Percentiles rank a stretch among this genome's conserved stretches.
Conservation (phyloP, 2,888 invertebrate genomes). For the Brenthis daphne region DNA sequence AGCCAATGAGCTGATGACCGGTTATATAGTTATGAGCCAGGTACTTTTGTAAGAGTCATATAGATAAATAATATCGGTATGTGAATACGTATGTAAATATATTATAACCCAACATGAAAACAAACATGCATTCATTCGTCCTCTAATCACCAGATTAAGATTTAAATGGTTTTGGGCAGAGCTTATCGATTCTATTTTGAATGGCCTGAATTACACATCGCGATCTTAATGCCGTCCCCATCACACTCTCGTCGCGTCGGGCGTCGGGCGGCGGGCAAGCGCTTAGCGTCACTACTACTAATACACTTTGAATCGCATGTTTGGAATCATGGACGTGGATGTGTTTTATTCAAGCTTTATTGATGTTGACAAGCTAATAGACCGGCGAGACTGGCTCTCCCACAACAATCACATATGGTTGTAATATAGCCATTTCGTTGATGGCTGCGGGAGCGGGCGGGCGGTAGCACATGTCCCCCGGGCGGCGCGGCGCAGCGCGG, state of each 20-base stretch:
- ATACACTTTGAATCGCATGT: background rate
- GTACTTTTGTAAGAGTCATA: too few relatives aligned
- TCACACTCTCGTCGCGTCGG: background rate
- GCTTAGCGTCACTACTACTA: too few relatives aligned
- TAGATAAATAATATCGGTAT: too few relatives aligned
- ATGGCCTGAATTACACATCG: conserved; percentile 17
- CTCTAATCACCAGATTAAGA: conserved; percentile 1
- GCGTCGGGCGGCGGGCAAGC: too few relatives aligned
- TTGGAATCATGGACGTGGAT: background rate
- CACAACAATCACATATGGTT: conserved; percentile 16
- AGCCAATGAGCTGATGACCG: too few relatives aligned
- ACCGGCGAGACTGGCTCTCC: conserved; percentile 22
- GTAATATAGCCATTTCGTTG: background rate
- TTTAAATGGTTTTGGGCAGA: background rate
- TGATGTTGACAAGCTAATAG: conserved; percentile 23
- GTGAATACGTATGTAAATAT: too few relatives aligned
- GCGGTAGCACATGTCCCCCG: background rate
- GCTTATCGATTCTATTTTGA: conserved; percentile 19
- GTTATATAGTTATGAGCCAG: too few relatives aligned
- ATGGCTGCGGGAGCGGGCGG: background rate
- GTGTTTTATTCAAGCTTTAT: conserved; percentile 21
- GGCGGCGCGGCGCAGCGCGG: background rate
- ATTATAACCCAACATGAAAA: background rate
- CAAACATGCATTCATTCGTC: background rate
- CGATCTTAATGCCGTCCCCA: background rate